phyloP scores from a whole-genome alignment of 2,888 invertebrate species.

The Epistrophella euchroma region DNA sequence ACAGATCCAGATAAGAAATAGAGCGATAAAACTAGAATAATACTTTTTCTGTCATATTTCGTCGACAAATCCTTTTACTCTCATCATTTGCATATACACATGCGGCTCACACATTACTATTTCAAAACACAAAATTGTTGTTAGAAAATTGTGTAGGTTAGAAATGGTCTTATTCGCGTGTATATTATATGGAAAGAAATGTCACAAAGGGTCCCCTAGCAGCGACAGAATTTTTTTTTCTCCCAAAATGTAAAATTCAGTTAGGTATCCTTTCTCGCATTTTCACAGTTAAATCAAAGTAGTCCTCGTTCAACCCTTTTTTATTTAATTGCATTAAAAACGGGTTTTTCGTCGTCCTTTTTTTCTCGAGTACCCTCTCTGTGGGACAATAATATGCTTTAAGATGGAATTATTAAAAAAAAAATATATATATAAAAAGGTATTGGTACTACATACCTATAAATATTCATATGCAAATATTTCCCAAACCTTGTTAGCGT shows the following conservation, averaged over 20 bases:
- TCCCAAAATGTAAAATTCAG: constrained; percentile 48
- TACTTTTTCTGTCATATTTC: constrained; percentile 41
- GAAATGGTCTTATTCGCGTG: constrained; percentile 22
- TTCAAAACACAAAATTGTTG: constrained; percentile 17
- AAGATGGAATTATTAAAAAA: constrained; percentile 54
- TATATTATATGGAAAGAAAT: constrained; percentile 6
- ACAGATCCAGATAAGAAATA: constrained; percentile 50
- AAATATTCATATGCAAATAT: constrained; percentile 75
- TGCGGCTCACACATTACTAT: constrained; percentile 36
- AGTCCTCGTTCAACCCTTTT: constrained; percentile 52
- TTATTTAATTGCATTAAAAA: constrained; percentile 70
- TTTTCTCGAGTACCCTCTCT: constrained; percentile 56
- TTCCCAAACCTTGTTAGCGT: constrained; percentile 30
- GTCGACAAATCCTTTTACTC: constrained; percentile 37
- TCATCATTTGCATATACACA: constrained; percentile 57
- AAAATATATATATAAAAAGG: constrained; percentile 5
- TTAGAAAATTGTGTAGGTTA: constrained; percentile 48
- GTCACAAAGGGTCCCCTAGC: constrained; percentile 52
- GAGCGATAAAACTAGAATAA: constrained; percentile 67
- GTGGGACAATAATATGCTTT: constrained; percentile 62
- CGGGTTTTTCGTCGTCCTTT: constrained; percentile 52
- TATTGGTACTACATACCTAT: neutral
- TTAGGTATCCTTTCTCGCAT: constrained; percentile 33
- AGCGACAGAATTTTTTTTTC: constrained; percentile 15
- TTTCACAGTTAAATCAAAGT: constrained; percentile 42